Conservation (phyloP, 2,797 vertebrate genomes). For the Sebastes matsubarae region DNA sequence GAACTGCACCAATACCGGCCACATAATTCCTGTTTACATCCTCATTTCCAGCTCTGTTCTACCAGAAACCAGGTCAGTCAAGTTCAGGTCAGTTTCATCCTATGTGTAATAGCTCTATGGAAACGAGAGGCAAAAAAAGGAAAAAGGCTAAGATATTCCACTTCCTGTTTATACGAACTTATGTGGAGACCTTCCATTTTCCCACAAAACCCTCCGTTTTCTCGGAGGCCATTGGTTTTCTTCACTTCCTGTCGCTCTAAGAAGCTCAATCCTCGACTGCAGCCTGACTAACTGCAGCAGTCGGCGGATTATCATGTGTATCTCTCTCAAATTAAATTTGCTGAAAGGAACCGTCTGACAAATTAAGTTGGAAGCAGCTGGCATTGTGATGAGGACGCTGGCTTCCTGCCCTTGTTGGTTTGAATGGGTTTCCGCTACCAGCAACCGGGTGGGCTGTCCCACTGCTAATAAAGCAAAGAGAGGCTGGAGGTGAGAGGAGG, state of each 20-base stretch:
- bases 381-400: constrained; percentile 56
- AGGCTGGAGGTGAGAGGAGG: constrained; percentile 40
- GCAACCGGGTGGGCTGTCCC: constrained; percentile 24
- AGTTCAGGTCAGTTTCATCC: constrained; percentile 45
- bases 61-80: constrained; percentile 12
- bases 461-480: constrained; percentile 38
- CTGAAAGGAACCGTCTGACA: constrained; percentile 62
- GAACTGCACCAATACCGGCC: neutral
- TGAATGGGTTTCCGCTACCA: constrained; percentile 47
- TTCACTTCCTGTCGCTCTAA: constrained; percentile 36
- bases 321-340: constrained; percentile 64
- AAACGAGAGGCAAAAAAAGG: constrained; percentile 33
- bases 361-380: constrained; percentile 71
- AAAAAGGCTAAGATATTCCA: constrained; percentile 30
- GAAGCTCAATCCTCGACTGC: constrained; percentile 27
- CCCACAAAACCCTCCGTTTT: constrained; percentile 20
- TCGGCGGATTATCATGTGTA: constrained; percentile 51
- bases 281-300: constrained; percentile 29
- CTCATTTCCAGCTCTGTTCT: constrained; percentile 23
- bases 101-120: neutral
- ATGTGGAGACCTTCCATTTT: constrained; percentile 32
- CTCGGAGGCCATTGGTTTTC: constrained; percentile 15
- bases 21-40: constrained; percentile 47
- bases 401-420: constrained; percentile 54
- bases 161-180: constrained; percentile 63